Evolutionary conservation across 2,797 vertebrate species (phyloP), one percentile per base, ranked within the genome.

Genomic region (Pagetopsis macropterus): DNA sequence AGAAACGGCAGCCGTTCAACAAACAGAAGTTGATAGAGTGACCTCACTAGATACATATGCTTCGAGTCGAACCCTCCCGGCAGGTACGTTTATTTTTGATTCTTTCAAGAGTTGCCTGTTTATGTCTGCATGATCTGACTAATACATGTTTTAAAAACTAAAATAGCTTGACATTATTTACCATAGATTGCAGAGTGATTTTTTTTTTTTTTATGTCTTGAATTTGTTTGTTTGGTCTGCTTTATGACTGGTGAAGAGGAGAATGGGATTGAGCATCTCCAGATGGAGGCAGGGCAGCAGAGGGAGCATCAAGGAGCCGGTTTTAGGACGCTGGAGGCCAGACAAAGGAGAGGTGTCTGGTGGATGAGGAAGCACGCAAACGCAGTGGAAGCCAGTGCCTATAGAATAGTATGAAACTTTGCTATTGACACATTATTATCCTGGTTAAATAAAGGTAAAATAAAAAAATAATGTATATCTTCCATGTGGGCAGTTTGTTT

Each of bases 361-460:
- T 79, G 85, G 27, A 78, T 11, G 58, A 89, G 84, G 77, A 89
- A 74, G 49, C 86, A 87, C 1, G 85, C 88, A 5, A 71, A 78
- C 1, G 74, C 83, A 17, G 88, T 86, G 58, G 90, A 92, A 77
- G 62, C 85, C 48, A 80, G 9, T 9, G 90, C 89, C 0, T 92
- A 93, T 45, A 86, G 89, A 91, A 84, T 93, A 66, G 93, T 93
- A 87, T 9, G 87, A 33, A 37, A 44, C n/a, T n/a, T 10, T 51
- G 19, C 11, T 17, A 13, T 10, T 3, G 60, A 37, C 17, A 21
- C 7, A 46, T 2, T 49, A 27, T 27, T 27, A 27, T 27, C 23
- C 23, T 27, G 23, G 23, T 27, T 27, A 27, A 27, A 27, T 27
- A 27, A 27, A 27, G 23, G 23, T 27, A 3, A 27, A 27, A 27